A percentile compares a stretch with the other conserved stretches of the same genome.
Conservation (phyloP, 2,113 vertebrate genomes). For the Panthera uncia region DNA sequence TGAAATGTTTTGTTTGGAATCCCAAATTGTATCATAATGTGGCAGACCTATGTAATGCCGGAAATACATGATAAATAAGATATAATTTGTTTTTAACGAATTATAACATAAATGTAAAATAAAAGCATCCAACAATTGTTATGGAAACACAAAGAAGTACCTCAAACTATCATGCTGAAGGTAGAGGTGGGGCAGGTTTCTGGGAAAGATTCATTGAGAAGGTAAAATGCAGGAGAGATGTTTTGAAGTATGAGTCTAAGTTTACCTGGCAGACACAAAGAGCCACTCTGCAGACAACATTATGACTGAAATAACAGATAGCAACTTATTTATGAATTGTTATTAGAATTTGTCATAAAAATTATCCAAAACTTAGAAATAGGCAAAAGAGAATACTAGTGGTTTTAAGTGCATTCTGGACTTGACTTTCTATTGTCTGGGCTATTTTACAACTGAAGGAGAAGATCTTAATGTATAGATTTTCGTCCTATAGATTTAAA, state of each 20-base stretch:
- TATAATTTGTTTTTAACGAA: neutral
- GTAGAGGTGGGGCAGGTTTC: neutral
- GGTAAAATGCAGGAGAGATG: neutral
- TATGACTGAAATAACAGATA: neutral
- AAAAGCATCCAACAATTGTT: neutral
- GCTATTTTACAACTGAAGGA: neutral
- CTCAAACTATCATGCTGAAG: neutral
- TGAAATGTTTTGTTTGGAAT: neutral
- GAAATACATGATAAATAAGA: neutral
- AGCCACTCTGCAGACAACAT: neutral
- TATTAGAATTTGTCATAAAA: neutral
- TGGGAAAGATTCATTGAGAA: neutral
- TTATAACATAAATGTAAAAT: neutral
- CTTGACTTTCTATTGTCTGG: neutral
- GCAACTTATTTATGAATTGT: neutral
- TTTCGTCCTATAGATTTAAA: neutral
- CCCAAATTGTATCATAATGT: no score
- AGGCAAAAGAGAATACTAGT: neutral
- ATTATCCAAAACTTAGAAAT: neutral
- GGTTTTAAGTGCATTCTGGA: neutral
- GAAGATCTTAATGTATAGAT: neutral
- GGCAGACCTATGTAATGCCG: neutral
- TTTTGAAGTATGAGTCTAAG: neutral
- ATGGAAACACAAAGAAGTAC: neutral
- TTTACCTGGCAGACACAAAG: neutral